A percentile compares a stretch with the other conserved stretches of the same genome.
These are phyloP conservation scores for Syncerus caffer DNA, from an alignment of 2,797 vertebrate species.

Conservation along the genomic window DNA sequence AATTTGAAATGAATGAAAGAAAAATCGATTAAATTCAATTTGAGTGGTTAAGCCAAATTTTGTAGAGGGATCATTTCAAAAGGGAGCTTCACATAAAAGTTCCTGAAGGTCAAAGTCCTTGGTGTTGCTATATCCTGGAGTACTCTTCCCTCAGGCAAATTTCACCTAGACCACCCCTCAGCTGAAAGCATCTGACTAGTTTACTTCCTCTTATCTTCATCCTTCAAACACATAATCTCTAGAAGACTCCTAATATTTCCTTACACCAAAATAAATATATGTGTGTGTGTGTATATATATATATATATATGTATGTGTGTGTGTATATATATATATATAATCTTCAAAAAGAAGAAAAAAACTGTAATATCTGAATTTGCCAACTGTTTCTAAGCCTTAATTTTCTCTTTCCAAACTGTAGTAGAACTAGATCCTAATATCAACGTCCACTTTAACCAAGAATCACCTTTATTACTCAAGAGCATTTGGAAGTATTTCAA, in stretches of 20 bases:
- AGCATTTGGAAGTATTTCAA: slow-evolving; percentile 39
- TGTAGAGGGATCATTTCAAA: not conserved
- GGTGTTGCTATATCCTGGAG: not conserved
- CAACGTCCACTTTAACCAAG: slow-evolving; percentile 26
- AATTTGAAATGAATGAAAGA: slow-evolving; percentile 14
- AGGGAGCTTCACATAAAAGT: slow-evolving; percentile 11
- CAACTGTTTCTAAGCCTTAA: slow-evolving; percentile 12
- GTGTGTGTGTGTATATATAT: not conserved
- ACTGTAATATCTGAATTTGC: slow-evolving; percentile 11
- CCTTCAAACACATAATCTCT: slow-evolving; percentile 4
- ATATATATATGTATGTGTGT: not conserved
- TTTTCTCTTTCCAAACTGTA: slow-evolving; percentile 10
- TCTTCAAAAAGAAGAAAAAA: not conserved
- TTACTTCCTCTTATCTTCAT: slow-evolving; percentile 9
- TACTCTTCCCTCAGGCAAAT: not conserved
- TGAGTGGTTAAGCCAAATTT: slow-evolving; percentile 18
- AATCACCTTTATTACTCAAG: slow-evolving; percentile 29
- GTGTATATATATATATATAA: too few species aligned
- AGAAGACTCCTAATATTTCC: slow-evolving; percentile 1
- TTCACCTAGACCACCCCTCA: not conserved
- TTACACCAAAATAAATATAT: slow-evolving; percentile 5
- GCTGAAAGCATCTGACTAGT: not conserved
- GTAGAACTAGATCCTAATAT: slow-evolving; percentile 15
- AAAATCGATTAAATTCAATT: not conserved
- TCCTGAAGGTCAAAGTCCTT: not conserved